A percentile compares a stretch with the other conserved stretches of the same genome.
Evolutionary conservation across 2,888 invertebrate genomes (phyloP).

Genomic region (Tethea ocularis): DNA sequence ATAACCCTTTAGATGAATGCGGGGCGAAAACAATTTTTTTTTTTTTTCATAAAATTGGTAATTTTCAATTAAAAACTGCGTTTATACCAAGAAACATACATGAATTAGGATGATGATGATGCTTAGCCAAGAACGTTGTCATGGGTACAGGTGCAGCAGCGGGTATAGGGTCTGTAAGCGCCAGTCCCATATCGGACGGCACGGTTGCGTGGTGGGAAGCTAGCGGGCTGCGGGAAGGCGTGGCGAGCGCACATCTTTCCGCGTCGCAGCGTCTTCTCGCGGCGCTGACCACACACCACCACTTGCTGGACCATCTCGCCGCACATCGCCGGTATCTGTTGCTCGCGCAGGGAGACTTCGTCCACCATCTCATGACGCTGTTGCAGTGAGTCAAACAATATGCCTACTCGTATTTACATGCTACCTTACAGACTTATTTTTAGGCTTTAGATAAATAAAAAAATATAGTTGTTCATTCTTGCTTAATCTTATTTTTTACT

Average conservation of each 20-base stretch:
- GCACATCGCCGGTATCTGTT: conserved; percentile 95
- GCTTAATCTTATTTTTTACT: too few species aligned
- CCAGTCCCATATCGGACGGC: conserved; percentile 12
- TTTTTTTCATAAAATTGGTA: too few species aligned
- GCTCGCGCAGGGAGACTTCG: conserved; percentile 98
- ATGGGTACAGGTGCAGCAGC: not conserved
- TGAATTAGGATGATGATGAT: too few species aligned
- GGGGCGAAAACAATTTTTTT: too few species aligned
- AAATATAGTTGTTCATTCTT: too few species aligned
- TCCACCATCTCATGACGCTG: conserved; percentile 95
- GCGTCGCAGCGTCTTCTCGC: conserved; percentile 94
- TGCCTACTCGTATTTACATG: too few species aligned
- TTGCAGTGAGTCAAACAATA: conserved; percentile 92
- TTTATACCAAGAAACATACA: too few species aligned
- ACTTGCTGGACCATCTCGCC: conserved; percentile 94
- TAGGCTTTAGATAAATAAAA: too few species aligned
- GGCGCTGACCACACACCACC: conserved; percentile 93
- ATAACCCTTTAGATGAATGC: too few species aligned
- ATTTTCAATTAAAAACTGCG: too few species aligned
- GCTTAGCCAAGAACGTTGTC: not conserved
- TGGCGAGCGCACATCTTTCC: conserved; percentile 93
- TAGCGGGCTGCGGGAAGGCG: conserved; percentile 88
- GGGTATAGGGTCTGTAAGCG: conserved; percentile 5
- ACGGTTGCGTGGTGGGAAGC: conserved; percentile 75
- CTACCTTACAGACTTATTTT: too few species aligned